These are phyloP conservation scores for Epinotia bilunana DNA, from an alignment of 2,888 invertebrate genomes.

Conservation along the genomic window DNA sequence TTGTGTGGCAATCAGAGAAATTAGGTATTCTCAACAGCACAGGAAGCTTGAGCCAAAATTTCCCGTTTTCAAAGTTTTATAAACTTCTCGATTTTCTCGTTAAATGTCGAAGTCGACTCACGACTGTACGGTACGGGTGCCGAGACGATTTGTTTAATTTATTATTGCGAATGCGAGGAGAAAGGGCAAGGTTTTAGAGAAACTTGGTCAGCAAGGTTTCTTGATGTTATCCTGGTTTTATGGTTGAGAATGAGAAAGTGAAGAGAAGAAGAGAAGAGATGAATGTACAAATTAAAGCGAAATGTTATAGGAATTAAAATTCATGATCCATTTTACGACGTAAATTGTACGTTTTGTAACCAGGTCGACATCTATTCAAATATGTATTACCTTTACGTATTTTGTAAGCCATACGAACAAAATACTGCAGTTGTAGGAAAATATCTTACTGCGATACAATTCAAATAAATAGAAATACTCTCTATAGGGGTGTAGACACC, in stretches of 20 bases:
- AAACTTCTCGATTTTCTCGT: background rate
- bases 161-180: background rate
- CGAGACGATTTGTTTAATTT: background rate
- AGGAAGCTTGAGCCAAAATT: background rate
- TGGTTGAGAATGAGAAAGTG: no score
- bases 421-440: no score
- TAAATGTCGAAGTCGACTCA: background rate
- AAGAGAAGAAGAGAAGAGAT: no score
- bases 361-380: constrained; percentile 6
- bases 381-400: no score
- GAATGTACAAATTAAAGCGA: no score
- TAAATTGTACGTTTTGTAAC: background rate
- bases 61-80: background rate
- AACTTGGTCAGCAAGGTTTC: background rate
- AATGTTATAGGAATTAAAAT: background rate
- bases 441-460: no score
- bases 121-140: background rate
- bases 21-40: no score
- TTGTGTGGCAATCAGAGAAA: no score
- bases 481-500: no score
- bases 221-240: background rate
- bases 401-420: no score
- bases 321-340: background rate
- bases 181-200: background rate
- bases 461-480: no score